phyloP scores from a whole-genome alignment of 1,140 invertebrate genomes.

The Sitobion miscanthi region DNA sequence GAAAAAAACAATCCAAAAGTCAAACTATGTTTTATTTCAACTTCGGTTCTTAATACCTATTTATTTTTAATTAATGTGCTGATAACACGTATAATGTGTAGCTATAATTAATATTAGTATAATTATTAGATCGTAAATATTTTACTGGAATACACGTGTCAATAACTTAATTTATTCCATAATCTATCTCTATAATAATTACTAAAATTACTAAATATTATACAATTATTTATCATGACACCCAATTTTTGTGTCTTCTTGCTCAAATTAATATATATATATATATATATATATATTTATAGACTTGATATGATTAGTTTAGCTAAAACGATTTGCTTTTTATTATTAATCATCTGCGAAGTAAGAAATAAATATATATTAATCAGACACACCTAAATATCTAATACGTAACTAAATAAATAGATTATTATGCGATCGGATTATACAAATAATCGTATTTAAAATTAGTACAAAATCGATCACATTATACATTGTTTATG shows the following conservation, averaged over 20 bases:
- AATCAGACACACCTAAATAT: neutral
- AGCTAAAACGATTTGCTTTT: neutral
- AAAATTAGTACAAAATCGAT: neutral
- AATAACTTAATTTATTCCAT: neutral
- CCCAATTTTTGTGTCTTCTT: neutral
- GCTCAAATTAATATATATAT: constrained; percentile 3
- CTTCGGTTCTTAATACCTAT: neutral
- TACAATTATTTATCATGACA: neutral
- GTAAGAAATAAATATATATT: neutral
- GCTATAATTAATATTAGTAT: neutral
- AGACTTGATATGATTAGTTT: neutral
- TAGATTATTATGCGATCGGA: neutral
- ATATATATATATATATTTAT: neutral
- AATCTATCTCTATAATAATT: neutral
- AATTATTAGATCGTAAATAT: neutral
- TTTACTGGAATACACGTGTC: neutral
- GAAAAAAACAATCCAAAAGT: neutral
- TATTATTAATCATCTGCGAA: neutral
- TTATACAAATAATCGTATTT: neutral
- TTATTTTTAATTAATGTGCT: neutral
- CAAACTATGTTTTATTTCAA: neutral
- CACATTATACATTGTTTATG: neutral
- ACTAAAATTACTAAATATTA: constrained; percentile 5
- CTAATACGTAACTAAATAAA: neutral
- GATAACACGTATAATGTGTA: neutral